These are phyloP conservation scores for Terrapene triunguis DNA, from an alignment of 2,113 vertebrate genomes.

Conservation along the genomic window DNA sequence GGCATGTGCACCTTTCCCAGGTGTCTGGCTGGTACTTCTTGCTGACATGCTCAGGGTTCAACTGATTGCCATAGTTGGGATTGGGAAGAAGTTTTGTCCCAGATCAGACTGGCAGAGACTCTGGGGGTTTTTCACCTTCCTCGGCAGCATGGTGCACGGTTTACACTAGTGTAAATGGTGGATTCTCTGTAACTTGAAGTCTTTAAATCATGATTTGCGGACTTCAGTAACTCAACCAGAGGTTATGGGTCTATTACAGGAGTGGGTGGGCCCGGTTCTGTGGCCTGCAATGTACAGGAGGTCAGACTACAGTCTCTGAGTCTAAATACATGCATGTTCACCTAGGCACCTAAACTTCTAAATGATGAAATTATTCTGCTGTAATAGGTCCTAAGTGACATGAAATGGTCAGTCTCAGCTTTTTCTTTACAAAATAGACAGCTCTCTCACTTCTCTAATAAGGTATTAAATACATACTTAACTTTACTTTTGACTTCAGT, in stretches of 20 bases:
- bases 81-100: not conserved
- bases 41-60: not conserved
- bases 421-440: constrained; percentile 62
- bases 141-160: not conserved
- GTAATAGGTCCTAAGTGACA: constrained; percentile 70
- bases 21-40: not conserved
- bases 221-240: not conserved
- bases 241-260: not conserved
- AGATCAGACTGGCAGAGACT: not conserved
- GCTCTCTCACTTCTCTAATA: constrained; percentile 27
- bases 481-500: constrained; percentile 15
- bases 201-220: not conserved
- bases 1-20: not conserved
- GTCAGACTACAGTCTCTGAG: not conserved
- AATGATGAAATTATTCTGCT: constrained; percentile 70
- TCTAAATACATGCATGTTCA: not conserved
- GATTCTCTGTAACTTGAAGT: not conserved
- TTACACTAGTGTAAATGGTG: not conserved
- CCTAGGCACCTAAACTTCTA: constrained; percentile 60
- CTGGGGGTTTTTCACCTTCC: not conserved
- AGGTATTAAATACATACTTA: not conserved
- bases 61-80: not conserved
- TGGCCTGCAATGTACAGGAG: not conserved
- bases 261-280: not conserved
- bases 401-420: constrained; percentile 65